These are phyloP conservation scores for Gallinago jamesoni DNA, from an alignment of 2,113 vertebrate species.

Conservation along the genomic window DNA sequence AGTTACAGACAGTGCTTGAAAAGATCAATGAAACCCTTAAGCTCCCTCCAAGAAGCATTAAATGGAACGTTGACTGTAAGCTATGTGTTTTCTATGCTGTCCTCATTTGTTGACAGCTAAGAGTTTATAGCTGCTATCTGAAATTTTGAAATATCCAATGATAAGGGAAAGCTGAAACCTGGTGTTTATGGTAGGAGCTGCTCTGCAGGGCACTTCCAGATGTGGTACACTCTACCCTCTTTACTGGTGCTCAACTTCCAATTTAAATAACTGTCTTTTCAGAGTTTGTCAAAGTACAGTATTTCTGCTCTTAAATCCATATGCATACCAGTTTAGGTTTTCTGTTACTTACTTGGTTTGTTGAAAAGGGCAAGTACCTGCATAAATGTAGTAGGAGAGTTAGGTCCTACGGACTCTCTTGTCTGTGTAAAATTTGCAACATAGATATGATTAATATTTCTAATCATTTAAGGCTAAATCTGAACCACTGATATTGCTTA, in stretches of 20 bases:
- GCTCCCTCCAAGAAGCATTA: constrained; percentile 84
- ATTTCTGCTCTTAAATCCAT: neutral
- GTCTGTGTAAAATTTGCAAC: neutral
- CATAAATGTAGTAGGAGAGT: neutral
- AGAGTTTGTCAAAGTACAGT: neutral
- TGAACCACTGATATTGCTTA: neutral
- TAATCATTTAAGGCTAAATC: neutral
- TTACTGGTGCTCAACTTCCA: neutral
- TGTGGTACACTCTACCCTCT: neutral
- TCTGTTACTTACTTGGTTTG: neutral
- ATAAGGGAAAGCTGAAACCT: neutral
- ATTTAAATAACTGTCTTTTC: neutral
- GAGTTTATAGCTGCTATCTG: neutral
- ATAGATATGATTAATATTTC: neutral
- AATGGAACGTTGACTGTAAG: constrained; percentile 90
- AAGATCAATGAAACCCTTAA: constrained; percentile 91
- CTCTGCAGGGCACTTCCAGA: neutral
- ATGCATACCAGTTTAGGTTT: neutral
- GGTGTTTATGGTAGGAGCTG: neutral
- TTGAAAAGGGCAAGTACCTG: neutral
- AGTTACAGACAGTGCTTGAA: constrained; percentile 88
- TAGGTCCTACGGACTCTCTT: neutral
- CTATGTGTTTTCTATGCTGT: constrained; percentile 9
- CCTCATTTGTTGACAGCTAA: neutral
- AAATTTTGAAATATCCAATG: neutral